phyloP scores from a whole-genome alignment of 2,797 vertebrate genomes.

The Hydrophis major region DNA sequence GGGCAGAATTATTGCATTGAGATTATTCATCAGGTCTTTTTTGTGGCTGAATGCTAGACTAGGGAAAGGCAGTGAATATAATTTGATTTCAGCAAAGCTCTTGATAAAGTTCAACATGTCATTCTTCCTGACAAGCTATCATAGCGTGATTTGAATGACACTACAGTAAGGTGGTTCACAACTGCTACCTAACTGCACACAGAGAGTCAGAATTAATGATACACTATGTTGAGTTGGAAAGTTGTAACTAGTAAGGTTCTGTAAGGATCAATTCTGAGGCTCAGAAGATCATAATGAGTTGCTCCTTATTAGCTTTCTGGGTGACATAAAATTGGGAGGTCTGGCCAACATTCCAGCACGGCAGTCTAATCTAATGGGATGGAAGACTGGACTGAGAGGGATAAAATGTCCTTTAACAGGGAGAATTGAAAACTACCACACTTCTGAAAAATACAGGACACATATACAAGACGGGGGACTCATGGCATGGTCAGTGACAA shows the following conservation, averaged over 20 bases:
- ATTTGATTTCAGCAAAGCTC: not conserved
- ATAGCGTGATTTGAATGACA: not conserved
- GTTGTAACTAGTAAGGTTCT: not conserved
- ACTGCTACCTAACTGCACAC: not conserved
- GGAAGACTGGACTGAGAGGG: not conserved
- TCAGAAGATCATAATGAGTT: not conserved
- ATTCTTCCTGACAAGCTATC: not conserved
- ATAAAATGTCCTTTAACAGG: not conserved
- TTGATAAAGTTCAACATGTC: not conserved
- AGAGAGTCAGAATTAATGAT: not conserved
- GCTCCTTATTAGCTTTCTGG: not conserved
- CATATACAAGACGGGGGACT: not conserved
- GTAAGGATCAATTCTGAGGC: not conserved
- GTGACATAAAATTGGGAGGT: not conserved
- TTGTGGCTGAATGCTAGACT: not conserved
- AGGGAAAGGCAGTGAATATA: not conserved
- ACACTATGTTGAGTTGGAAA: not conserved
- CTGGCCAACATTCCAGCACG: not conserved
- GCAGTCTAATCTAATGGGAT: not conserved
- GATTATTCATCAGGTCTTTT: not conserved
- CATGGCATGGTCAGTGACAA: not conserved
- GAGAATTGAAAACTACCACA: not conserved
- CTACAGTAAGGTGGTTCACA: not conserved
- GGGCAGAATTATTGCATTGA: not conserved
- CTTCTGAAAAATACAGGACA: not conserved